Evolutionary conservation across 2,888 invertebrate species (phyloP).

Genomic region (Leptopilina syphax): DNA sequence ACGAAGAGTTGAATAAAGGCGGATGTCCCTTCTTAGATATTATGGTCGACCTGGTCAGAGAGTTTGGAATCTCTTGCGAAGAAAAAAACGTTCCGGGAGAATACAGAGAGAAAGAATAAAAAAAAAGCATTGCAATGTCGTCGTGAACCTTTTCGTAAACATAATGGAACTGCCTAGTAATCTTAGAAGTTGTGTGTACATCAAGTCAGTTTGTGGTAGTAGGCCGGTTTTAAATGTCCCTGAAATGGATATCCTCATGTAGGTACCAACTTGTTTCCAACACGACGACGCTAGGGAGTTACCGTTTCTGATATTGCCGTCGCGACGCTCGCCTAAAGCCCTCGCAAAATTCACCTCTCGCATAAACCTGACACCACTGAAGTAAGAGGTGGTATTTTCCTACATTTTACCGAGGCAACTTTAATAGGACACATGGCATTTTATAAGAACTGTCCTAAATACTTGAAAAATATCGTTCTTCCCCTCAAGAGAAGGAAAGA

Average conservation of each 20-base stretch:
- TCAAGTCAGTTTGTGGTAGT: slow-evolving; percentile 61
- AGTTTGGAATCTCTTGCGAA: too few relatives aligned
- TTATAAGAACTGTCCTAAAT: slow-evolving; percentile 5
- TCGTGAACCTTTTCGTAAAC: slow-evolving; percentile 57
- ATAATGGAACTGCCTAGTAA: slow-evolving; percentile 71
- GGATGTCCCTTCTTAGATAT: too few relatives aligned
- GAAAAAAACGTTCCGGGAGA: slow-evolving; percentile 10
- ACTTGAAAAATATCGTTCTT: not conserved
- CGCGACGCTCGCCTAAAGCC: slow-evolving; percentile 56
- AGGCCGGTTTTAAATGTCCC: slow-evolving; percentile 69
- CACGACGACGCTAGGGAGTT: slow-evolving; percentile 63
- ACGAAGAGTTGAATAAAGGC: too few relatives aligned
- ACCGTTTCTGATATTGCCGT: slow-evolving; percentile 68
- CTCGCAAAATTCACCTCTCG: slow-evolving; percentile 61
- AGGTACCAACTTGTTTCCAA: slow-evolving; percentile 58
- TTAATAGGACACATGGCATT: slow-evolving; percentile 8
- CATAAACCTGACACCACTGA: slow-evolving; percentile 59
- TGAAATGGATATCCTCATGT: slow-evolving; percentile 68
- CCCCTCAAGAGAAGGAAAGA: not conserved
- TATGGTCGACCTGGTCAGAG: too few relatives aligned
- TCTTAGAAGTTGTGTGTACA: slow-evolving; percentile 68
- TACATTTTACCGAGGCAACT: slow-evolving; percentile 42
- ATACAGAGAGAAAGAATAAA: slow-evolving; percentile 4
- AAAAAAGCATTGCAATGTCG: slow-evolving; percentile 37
- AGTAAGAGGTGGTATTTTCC: slow-evolving; percentile 59